These are phyloP conservation scores for Xanthorhoe designata DNA, from an alignment of 2,888 invertebrate species.

Conservation along the genomic window DNA sequence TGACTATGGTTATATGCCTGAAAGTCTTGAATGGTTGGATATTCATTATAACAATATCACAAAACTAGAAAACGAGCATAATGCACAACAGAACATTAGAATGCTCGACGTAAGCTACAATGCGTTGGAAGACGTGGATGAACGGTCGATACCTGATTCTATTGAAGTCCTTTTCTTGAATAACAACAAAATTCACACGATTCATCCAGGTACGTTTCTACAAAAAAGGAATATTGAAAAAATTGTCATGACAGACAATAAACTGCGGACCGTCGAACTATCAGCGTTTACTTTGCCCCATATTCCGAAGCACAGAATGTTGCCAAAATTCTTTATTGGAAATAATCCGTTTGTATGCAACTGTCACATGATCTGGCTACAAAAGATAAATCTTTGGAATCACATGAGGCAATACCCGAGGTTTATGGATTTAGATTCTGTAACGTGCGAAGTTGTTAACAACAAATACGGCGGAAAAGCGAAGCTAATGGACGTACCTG, in stretches of 20 bases:
- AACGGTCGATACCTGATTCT: constrained; percentile 90
- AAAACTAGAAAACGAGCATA: constrained; percentile 90
- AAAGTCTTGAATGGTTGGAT: constrained; percentile 91
- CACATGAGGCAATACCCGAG: constrained; percentile 90
- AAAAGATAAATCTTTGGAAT: constrained; percentile 91
- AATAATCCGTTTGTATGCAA: constrained; percentile 94
- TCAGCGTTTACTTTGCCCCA: constrained; percentile 89
- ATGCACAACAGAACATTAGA: constrained; percentile 88
- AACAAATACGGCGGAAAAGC: constrained; percentile 87
- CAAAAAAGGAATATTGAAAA: constrained; percentile 90
- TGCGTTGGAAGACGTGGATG: constrained; percentile 88
- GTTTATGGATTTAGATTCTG: constrained; percentile 91
- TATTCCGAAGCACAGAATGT: constrained; percentile 87
- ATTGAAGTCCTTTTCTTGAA: constrained; percentile 90
- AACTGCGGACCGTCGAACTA: constrained; percentile 89
- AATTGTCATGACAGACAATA: constrained; percentile 91
- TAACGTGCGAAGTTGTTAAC: constrained; percentile 91
- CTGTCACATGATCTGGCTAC: constrained; percentile 95
- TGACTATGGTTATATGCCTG: constrained; percentile 92
- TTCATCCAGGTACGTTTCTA: constrained; percentile 90
- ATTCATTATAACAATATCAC: constrained; percentile 92
- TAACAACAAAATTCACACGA: constrained; percentile 90
- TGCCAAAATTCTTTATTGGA: constrained; percentile 92
- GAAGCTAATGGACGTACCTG: constrained; percentile 88
- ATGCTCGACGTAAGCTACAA: constrained; percentile 92